Evolutionary conservation across 2,113 vertebrate genomes (phyloP), one percentile per base, ranked within the genome.

Genomic region (Tenrec ecaudatus): DNA sequence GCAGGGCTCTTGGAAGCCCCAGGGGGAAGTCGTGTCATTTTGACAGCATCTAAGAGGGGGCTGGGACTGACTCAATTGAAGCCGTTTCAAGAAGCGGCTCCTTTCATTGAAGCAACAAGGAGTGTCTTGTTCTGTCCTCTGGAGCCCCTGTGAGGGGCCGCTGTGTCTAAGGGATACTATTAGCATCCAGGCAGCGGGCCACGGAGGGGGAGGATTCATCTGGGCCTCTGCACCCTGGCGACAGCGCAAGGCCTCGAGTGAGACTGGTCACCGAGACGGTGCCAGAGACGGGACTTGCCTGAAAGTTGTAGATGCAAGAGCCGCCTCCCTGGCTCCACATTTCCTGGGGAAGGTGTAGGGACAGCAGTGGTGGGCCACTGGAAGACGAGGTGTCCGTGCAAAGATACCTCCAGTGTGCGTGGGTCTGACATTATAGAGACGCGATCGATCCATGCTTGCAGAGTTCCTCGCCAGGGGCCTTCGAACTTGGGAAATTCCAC

Each of bases 91-190:
- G 90, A 82, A 91, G 78, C 1, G 1, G 82, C 80, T 36, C 91
- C 91, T 94, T 90, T 17, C 27, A 93, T n/a, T 19, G 29, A 0
- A 3, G 87, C 95, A 96, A 97, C 95, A 97, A 96, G 77, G 94
- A 94, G 27, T 0, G 86, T 92, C 94, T 97, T 98, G 98, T 98
- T 97, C 92, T 93, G 38, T 53, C 0, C 81, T 88, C 89, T 58
- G 77, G 90, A 64, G 86, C 88, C 92, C 43, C 89, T 82, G 86
- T 1, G 9, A 95, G 93, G 79, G 94, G 87, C 91, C 7, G 0
- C 82, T 22, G 0, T 66, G 95, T 82, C 77, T 71, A 57, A 79
- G 88, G 75, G 92, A 82, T 81, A 95, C 94, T 83, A 66, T 85
- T 95, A 85, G 79, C 86, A 86, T 83, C 93, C 89, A 91, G 96